Evolutionary conservation across 1,140 invertebrate genomes (phyloP).

Genomic region (Drosophila paulistorum): DNA sequence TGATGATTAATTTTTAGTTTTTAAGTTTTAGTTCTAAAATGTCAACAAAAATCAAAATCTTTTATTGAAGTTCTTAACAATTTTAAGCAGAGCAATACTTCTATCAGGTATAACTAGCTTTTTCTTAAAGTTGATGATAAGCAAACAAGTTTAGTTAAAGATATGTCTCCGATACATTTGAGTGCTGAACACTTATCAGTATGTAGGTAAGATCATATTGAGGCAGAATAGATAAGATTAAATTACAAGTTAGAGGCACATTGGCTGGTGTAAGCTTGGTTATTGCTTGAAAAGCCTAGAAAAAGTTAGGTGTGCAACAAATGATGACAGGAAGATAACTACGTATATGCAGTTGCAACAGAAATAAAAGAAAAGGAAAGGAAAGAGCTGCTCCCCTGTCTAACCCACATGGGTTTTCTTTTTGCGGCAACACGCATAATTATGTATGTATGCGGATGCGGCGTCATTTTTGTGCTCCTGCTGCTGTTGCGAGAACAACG

Average conservation of each 20-base stretch:
- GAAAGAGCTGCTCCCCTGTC: conserved; percentile 19
- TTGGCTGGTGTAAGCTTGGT: background rate
- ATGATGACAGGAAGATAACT: conserved; percentile 7
- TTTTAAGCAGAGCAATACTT: no score
- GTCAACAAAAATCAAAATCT: no score
- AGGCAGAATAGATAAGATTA: background rate
- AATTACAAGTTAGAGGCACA: background rate
- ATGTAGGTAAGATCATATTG: no score
- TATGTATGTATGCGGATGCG: conserved; percentile 58
- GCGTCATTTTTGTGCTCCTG: conserved; percentile 5
- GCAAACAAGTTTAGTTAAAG: no score
- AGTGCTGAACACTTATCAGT: no score
- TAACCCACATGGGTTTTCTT: conserved; percentile 40
- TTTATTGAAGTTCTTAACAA: no score
- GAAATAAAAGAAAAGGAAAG: conserved; percentile 7
- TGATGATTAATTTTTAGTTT: no score
- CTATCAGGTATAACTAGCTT: no score
- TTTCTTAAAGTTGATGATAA: no score
- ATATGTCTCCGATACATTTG: no score
- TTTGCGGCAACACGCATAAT: conserved; percentile 67
- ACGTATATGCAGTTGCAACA: background rate
- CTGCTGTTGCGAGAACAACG: background rate
- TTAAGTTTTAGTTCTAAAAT: no score
- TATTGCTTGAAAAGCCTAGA: background rate
- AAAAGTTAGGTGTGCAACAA: conserved; percentile 7